phyloP scores from a whole-genome alignment of 2,888 invertebrate genomes.

The Sturmia bella region DNA sequence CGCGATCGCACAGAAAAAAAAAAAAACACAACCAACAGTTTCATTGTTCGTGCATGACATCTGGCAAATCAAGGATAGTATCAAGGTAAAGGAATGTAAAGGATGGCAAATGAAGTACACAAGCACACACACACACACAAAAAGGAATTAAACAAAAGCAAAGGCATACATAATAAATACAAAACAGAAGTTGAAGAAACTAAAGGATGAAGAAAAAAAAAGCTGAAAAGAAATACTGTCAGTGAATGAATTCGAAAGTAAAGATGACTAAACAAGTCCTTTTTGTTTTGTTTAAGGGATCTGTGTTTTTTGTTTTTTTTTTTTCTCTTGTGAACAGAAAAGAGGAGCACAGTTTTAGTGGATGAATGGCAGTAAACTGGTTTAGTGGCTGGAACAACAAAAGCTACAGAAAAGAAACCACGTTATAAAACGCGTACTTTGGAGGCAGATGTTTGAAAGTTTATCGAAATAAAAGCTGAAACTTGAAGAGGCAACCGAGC shows the following conservation, averaged over 20 bases:
- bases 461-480: not conserved
- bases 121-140: not conserved
- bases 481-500: not conserved
- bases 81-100: constrained; percentile 41
- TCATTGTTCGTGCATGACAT: constrained; percentile 60
- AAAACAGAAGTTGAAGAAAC: constrained; percentile 42
- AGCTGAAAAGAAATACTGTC: constrained; percentile 47
- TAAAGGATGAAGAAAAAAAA: constrained; percentile 22
- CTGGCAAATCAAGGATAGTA: constrained; percentile 62
- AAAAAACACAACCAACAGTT: constrained; percentile 31
- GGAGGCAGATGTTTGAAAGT: constrained; percentile 63
- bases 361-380: constrained; percentile 53
- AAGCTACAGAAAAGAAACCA: constrained; percentile 11
- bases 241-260: constrained; percentile 34
- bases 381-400: constrained; percentile 22
- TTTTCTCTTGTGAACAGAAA: constrained; percentile 24
- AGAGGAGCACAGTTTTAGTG: constrained; percentile 51
- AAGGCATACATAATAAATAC: constrained; percentile 11
- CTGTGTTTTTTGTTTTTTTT: too few relatives aligned
- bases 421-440: constrained; percentile 59
- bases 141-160: constrained; percentile 23
- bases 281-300: constrained; percentile 51
- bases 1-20: constrained; percentile 41
- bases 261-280: constrained; percentile 58
- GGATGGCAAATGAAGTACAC: constrained; percentile 30